Conservation (phyloP, 2,113 vertebrate species). For the Glaucomys volans region DNA sequence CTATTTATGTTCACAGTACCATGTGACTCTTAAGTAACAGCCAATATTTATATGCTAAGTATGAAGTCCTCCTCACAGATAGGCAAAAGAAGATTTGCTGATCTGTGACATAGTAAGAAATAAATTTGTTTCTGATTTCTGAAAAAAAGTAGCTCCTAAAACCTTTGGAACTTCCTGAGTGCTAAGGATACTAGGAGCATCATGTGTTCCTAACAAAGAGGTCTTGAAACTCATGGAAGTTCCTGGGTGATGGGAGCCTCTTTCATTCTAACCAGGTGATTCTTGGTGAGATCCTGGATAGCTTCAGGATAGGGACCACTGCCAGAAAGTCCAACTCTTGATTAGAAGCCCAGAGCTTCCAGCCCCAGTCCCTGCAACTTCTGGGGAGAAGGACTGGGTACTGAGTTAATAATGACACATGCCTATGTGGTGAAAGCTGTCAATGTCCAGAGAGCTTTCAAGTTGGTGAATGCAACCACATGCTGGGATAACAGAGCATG, state of each 20-base stretch:
- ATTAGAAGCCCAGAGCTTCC: not conserved
- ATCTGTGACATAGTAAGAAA: not conserved
- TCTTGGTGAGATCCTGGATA: not conserved
- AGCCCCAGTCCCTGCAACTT: not conserved
- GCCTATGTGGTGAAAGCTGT: not conserved
- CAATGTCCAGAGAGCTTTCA: not conserved
- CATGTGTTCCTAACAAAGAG: not conserved
- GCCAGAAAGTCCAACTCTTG: not conserved
- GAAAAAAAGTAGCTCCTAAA: not conserved
- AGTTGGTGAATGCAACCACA: not conserved
- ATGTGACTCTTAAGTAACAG: not conserved
- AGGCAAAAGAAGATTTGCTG: not conserved
- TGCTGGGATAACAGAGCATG: not conserved
- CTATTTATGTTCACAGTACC: not conserved
- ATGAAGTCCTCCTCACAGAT: not conserved
- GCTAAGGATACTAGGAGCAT: not conserved
- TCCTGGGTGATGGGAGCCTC: not conserved
- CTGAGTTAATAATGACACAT: not conserved
- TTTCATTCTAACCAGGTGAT: not conserved
- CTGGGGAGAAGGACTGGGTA: not conserved
- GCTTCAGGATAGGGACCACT: not conserved
- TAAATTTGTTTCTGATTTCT: not conserved
- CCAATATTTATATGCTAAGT: not conserved
- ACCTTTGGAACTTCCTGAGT: not conserved
- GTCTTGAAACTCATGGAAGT: not conserved